These are phyloP conservation scores for Zaprionus ornatus DNA, from an alignment of 1,140 invertebrate species.

Conservation along the genomic window DNA sequence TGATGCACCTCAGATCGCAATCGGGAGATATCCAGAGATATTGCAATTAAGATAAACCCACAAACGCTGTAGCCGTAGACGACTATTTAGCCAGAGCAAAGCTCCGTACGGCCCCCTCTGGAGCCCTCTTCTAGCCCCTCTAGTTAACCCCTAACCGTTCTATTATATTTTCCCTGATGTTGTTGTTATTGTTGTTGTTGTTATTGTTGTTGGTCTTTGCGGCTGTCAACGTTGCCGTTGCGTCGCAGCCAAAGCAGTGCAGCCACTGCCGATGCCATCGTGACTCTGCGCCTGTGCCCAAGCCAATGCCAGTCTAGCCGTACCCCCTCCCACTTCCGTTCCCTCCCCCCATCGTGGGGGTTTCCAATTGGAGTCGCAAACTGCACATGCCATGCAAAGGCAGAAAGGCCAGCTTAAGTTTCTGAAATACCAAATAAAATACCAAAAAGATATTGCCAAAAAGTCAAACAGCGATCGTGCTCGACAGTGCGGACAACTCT, in stretches of 20 bases:
- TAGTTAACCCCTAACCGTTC: conserved; percentile 43
- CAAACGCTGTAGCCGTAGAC: conserved; percentile 36
- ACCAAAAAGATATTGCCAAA: conserved; percentile 17
- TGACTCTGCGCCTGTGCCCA: conserved; percentile 25
- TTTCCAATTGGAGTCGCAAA: neutral
- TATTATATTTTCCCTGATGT: conserved; percentile 18
- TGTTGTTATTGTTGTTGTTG: conserved; percentile 20
- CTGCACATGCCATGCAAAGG: conserved; percentile 29
- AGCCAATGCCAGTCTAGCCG: neutral
- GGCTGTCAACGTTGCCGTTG: conserved; percentile 34
- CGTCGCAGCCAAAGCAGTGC: conserved; percentile 14
- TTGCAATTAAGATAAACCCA: conserved; percentile 76
- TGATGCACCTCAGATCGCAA: conserved; percentile 68
- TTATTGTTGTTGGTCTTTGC: conserved; percentile 16
- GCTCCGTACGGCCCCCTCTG: conserved; percentile 1
- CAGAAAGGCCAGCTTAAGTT: conserved; percentile 24
- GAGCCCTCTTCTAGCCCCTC: neutral
- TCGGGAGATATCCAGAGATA: conserved; percentile 70
- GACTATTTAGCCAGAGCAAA: conserved; percentile 38
- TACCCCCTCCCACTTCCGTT: neutral
- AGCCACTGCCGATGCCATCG: conserved; percentile 29
- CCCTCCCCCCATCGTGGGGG: neutral
- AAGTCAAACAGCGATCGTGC: conserved; percentile 25
- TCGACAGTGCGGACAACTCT: neutral
- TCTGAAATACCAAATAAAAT: conserved; percentile 35